Conservation (phyloP, 2,888 invertebrate species). For the Aphidius colemani region DNA sequence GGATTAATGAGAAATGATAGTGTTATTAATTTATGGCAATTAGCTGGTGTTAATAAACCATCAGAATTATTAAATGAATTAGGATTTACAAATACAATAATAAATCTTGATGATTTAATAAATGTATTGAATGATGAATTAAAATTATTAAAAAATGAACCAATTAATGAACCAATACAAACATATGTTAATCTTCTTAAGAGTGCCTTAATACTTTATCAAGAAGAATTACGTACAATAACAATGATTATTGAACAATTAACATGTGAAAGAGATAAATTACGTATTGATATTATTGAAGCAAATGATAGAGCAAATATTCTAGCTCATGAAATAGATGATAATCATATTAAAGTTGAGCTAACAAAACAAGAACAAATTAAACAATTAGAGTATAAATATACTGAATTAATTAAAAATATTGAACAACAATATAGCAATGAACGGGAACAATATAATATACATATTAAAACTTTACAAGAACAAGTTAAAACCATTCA, state of each 20-base stretch:
- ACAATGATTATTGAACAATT: conserved; percentile 68
- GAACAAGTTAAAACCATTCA: conserved; percentile 69
- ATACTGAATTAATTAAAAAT: conserved; percentile 75
- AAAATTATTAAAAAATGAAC: conserved; percentile 58
- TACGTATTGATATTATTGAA: conserved; percentile 77
- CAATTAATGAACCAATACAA: conserved; percentile 51
- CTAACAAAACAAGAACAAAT: conserved; percentile 70
- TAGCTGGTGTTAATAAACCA: conserved; percentile 70
- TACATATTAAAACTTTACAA: conserved; percentile 67
- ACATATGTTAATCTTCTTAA: conserved; percentile 64
- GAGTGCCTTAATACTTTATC: conserved; percentile 71
- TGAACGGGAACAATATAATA: conserved; percentile 76
- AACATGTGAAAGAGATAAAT: conserved; percentile 78
- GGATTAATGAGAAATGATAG: conserved; percentile 45
- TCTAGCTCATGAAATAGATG: conserved; percentile 89
- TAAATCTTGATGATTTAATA: conserved; percentile 69
- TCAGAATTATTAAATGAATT: conserved; percentile 70
- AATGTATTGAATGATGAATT: conserved; percentile 74
- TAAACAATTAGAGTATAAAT: conserved; percentile 75
- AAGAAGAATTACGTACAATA: conserved; percentile 69
- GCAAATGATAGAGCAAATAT: conserved; percentile 81
- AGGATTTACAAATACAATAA: conserved; percentile 67
- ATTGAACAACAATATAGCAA: conserved; percentile 70
- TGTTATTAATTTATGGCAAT: conserved; percentile 75
- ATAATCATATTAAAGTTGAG: conserved; percentile 83